phyloP scores from a whole-genome alignment of 2,113 vertebrate species.

The Melanerpes aurifrons region DNA sequence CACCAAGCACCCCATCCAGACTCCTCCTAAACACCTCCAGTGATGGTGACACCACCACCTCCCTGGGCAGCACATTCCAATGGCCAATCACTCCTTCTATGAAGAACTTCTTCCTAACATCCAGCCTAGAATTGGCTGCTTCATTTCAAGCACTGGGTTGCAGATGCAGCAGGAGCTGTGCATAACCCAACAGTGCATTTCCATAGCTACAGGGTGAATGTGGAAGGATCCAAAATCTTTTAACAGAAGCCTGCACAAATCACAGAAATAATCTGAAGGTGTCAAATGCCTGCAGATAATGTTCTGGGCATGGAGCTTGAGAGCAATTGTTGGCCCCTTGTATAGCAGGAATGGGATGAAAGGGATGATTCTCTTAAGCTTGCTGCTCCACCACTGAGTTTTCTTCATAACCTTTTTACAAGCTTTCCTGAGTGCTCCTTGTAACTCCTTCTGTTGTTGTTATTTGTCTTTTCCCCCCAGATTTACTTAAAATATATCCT shows the following conservation, averaged over 20 bases:
- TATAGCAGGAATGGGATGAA: neutral
- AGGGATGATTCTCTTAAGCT: neutral
- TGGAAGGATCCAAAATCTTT: neutral
- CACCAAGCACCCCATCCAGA: too few species aligned
- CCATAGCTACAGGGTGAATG: neutral
- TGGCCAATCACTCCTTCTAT: too few species aligned
- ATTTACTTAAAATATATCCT: conserved; percentile 96
- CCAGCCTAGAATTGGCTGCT: neutral
- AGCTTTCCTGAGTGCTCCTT: neutral
- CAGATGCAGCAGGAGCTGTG: neutral
- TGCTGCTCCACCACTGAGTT: neutral
- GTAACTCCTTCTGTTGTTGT: neutral
- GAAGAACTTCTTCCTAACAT: too few species aligned
- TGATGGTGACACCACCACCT: too few species aligned
- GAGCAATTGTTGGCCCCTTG: neutral
- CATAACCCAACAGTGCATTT: neutral
- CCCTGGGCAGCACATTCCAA: too few species aligned
- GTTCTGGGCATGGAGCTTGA: neutral
- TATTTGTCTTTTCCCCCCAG: conserved; percentile 70
- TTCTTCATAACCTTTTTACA: neutral
- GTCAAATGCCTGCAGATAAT: neutral
- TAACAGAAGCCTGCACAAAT: neutral
- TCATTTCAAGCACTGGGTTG: neutral
- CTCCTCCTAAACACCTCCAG: too few species aligned
- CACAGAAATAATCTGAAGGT: neutral